A percentile compares a stretch with the other conserved stretches of the same genome.
These are phyloP conservation scores for Euleptes europaea DNA, from an alignment of 2,113 vertebrate genomes.

Conservation along the genomic window DNA sequence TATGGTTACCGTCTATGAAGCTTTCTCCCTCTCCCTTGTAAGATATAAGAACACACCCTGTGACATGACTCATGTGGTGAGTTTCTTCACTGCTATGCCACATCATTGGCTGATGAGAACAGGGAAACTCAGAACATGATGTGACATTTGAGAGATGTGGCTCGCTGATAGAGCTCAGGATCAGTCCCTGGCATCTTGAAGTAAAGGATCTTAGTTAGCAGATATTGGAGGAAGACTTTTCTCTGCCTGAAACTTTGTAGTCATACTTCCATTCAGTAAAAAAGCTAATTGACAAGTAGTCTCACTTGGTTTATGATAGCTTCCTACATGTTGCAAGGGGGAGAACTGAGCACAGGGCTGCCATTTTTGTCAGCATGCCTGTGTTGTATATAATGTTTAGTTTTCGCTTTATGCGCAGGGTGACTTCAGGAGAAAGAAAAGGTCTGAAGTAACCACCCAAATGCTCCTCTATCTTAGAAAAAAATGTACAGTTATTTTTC, in stretches of 20 bases:
- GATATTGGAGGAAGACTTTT: too few species aligned
- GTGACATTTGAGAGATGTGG: too few species aligned
- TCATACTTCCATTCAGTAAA: too few species aligned
- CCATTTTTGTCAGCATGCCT: neutral
- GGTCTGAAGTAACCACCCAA: neutral
- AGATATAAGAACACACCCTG: neutral
- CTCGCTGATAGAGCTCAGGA: too few species aligned
- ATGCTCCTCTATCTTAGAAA: neutral
- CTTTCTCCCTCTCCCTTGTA: neutral
- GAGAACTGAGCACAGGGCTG: neutral
- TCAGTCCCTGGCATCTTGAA: too few species aligned
- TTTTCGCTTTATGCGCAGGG: neutral
- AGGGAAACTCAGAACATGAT: neutral
- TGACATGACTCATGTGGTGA: neutral
- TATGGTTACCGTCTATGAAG: neutral
- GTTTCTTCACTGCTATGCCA: neutral
- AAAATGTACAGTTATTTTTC: neutral
- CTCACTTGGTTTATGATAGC: too few species aligned
- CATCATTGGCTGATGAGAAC: too few species aligned
- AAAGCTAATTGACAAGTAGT: too few species aligned
- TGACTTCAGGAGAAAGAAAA: neutral
- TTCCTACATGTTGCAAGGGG: neutral
- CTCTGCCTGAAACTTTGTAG: too few species aligned
- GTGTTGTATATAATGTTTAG: neutral
- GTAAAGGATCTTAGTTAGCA: too few species aligned